Base-by-base conservation (phyloP, 2,797 vertebrate genomes). In the Hyperoplus lanceolatus region DNA sequence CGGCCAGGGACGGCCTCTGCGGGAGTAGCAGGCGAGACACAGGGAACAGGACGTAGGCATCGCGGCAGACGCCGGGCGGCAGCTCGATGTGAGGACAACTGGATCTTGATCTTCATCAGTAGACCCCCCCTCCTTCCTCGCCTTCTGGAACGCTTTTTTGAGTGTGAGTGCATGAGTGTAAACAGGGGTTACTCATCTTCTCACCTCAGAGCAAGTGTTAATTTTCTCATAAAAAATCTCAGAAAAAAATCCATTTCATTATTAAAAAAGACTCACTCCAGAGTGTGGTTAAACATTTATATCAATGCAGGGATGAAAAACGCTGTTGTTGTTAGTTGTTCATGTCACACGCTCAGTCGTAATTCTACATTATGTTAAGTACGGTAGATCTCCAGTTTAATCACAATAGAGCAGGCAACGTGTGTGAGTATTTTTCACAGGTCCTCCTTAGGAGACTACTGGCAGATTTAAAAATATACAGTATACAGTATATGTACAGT, bases 281-380 rank as follows among this genome's bases (percentile, higher is more conserved):
- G 75, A 76, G 41, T 5, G 2, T 12, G 21, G 83, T 87, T 82
- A 89, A 90, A 90, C 46, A 88, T 89, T 86, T 61, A 87, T 72
- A 13, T 75, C 54, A 67, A 79, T 29, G 12, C 70, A 67, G 43
- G 13, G 56, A 75, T 70, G 53, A 82, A 75, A 82, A 75, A 79
- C 13, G 14, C 15, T 64, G 58, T 60, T 84, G 29, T 69, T 82
- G 72, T 74, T 87, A 84, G 86, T 85, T 39, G 72, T 59, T 63
- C 54, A 12, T 78, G 81, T 82, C 79, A 72, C 56, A 51, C 50
- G 65, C 63, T 81, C 15, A 5, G 45, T 71, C 5, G 10, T 71
- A 68, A 77, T 60, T 67, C 48, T 70, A 80, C 77, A 82, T 80
- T 36, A 21, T 83, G 82, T 82, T 75, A 8, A 73, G 14, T 57